Base-by-base conservation (phyloP, 2,797 vertebrate species). In the Lepilemur ruficaudatus region DNA sequence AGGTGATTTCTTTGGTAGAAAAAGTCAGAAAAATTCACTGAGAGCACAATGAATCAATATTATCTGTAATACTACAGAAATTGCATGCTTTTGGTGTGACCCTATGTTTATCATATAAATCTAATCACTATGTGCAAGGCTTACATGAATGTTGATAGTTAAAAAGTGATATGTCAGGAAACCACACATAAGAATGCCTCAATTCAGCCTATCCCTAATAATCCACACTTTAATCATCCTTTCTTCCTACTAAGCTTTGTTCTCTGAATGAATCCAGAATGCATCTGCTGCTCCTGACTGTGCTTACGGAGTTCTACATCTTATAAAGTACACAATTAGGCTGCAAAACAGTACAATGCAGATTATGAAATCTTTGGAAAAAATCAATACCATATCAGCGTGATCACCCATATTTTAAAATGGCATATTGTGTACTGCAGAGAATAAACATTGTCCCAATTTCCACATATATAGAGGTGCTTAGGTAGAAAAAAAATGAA, bases 301-400 rank as follows among this genome's bases (percentile, higher is more conserved):
- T 69, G 6, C 35, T 79, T 57, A 20, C 13, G 63, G 50, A 93
- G 22, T 57, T 89, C 61, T 78, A 11, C 18, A 57, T 63, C 38
- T 80, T 59, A 72, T 28, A 28, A n/a, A 72, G 9, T 46, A 57
- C 28, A 30, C 35, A 76, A 35, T 95, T 89, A 94, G 80, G 41
- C 52, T 81, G 28, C 15, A 55, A 69, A 23, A 70, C 38, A 86
- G 43, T 65, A 63, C 23, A 28, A 55, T 3, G 18, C 10, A 59
- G 61, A 88, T 88, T 50, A 72, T 75, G 85, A 94, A 93, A 90
- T 52, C 38, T 93, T 89, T 95, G 52, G 5, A 72, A 83, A 93
- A 94, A 89, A 86, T 90, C 83, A 89, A 59, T 80, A 59, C 4
- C 15, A 14, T 28, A 82, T 81, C 50, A 91, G 43, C 35, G 35